Conservation (phyloP, 2,797 vertebrate species). For the Lemur catta region DNA sequence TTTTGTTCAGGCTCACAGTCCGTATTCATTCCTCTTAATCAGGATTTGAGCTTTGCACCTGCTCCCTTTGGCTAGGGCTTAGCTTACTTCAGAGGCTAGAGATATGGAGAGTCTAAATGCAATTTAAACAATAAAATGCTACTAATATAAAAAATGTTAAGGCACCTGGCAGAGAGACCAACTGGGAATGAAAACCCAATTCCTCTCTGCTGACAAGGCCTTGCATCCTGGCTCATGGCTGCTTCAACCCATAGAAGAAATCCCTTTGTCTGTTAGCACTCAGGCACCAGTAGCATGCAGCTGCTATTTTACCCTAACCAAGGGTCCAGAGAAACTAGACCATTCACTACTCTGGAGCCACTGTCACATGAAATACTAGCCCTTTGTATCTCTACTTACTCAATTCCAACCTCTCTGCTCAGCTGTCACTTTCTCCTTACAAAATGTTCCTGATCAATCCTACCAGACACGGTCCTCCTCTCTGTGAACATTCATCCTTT, state of each 20-base stretch:
- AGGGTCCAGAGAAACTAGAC: background rate
- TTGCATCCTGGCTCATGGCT: accelerated
- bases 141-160: background rate
- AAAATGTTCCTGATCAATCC: background rate
- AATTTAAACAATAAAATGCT: background rate
- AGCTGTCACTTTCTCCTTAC: background rate
- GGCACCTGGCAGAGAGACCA: background rate
- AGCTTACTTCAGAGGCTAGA: background rate
- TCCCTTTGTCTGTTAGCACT: no score
- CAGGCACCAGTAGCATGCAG: background rate
- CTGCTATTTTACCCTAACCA: background rate
- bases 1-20: background rate
- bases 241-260: background rate
- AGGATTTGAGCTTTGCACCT: conserved; percentile 38
- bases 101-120: background rate
- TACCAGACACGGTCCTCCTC: no score
- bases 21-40: background rate
- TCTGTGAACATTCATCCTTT: background rate
- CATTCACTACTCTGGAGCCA: accelerated
- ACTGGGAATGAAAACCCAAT: no score
- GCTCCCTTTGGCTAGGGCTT: conserved; percentile 2
- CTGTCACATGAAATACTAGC: background rate
- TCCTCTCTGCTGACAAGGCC: background rate
- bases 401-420: background rate
- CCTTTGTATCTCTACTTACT: background rate